Percentiles rank a stretch among this genome's conserved stretches.
These are phyloP conservation scores for Plusia festucae DNA, from an alignment of 2,888 invertebrate genomes.

Conservation along the genomic window DNA sequence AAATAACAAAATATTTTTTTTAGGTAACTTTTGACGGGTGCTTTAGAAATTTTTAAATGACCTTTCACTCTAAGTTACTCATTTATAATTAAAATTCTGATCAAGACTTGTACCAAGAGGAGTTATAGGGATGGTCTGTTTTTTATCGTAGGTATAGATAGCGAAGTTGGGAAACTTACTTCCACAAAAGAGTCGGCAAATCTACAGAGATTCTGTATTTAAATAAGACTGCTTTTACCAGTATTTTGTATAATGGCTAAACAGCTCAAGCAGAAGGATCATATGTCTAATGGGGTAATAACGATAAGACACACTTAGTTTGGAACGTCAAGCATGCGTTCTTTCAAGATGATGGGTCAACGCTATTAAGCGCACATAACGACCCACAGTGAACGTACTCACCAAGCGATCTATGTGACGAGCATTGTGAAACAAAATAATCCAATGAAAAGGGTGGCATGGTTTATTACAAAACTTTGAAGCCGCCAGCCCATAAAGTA, in stretches of 20 bases:
- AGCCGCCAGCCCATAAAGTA: neutral
- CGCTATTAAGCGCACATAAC: neutral
- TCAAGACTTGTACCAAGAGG: no score
- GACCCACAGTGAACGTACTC: neutral
- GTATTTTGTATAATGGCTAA: neutral
- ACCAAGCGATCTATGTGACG: neutral
- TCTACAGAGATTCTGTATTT: neutral
- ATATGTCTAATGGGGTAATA: constrained; percentile 4
- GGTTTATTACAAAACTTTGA: constrained; percentile 2
- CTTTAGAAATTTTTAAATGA: no score
- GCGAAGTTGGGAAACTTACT: neutral
- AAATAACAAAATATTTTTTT: no score
- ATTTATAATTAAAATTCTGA: no score
- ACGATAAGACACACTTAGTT: neutral
- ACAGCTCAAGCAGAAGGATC: neutral
- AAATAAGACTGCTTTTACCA: neutral
- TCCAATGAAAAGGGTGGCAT: neutral
- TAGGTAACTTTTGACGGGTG: no score
- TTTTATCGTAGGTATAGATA: neutral
- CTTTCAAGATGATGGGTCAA: neutral
- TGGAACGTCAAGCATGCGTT: neutral
- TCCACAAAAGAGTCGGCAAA: neutral
- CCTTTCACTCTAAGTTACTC: no score
- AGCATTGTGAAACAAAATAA: neutral
- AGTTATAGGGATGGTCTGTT: no score